Base-by-base conservation (phyloP, 2,888 invertebrate species). In the Steromphala cineraria region DNA sequence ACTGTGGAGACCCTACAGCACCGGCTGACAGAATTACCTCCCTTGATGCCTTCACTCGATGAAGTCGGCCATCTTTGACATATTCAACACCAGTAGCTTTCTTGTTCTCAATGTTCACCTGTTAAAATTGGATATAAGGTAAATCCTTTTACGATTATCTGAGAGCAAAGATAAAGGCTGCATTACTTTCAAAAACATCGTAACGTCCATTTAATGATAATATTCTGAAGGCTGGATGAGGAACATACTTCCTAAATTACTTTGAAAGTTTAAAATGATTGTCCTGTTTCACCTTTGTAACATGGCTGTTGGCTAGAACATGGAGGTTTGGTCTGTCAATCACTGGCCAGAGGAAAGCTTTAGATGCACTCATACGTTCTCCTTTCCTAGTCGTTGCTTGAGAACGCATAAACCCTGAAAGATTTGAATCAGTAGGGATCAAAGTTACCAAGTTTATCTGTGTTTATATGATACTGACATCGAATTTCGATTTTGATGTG, bases 1-100 rank as follows among this genome's bases (percentile, higher is more conserved):
- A 84, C 62, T 91, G 90, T 5, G 93, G 92, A 1, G 92, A 90
- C 77, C 90, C 91, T 13, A 93, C 87, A 10, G 91, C 86, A 10
- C 93, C 93, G 5, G 91, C 92, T 24, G 90, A 90, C 36, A 92
- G 84, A 28, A 91, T 89, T 13, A 92, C 87, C 79, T 89, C 88
- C 81, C 85, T 85, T 46, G 80, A 82, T 55, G 89, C 88, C 77
- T 82, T 80, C 17, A 90, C 87, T 15, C 40, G 75, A 7, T 82
- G 71, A 10, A 79, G 62, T 15, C 82, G 86, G 31, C 87, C 87
- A 55, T 87, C 81, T 55, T 82, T 86, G n/a, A 82, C 75, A 55
- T 90, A 88, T 79, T 89, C 86, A 67, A 92, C 90, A 5, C 89
- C 91, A 21, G 84, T 82, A 3, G 90, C 91, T 80, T 76, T 78